Evolutionary conservation across 2,797 vertebrate genomes (phyloP).

Genomic region (Hafferia zeledoni): DNA sequence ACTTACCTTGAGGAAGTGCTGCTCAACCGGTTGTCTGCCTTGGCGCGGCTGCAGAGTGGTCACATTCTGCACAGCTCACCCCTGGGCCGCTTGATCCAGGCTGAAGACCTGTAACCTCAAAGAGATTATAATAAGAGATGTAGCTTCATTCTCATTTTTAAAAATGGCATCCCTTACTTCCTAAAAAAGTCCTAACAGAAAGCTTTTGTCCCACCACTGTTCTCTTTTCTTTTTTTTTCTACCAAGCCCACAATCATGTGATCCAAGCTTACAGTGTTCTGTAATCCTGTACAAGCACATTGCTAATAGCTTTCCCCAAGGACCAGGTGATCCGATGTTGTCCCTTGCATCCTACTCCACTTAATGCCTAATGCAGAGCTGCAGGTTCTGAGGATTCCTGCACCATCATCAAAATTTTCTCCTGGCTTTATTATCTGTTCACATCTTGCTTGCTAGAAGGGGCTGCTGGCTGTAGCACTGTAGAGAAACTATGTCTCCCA

Average conservation of each 20-base stretch:
- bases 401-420: not conserved
- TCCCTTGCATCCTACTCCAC: not conserved
- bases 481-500: not conserved
- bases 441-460: fast-evolving
- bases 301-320: not conserved
- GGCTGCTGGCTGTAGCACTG: not conserved
- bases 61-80: not conserved
- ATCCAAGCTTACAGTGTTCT: not conserved
- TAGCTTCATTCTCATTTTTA: not conserved
- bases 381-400: not conserved
- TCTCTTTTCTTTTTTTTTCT: not conserved
- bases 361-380: not conserved
- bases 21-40: not conserved
- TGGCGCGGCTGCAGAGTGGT: fast-evolving
- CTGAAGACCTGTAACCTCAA: not conserved
- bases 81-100: fast-evolving
- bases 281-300: not conserved
- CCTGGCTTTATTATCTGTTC: not conserved
- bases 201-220: not conserved
- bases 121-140: not conserved
- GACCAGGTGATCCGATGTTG: not conserved
- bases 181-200: not conserved
- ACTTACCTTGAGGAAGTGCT: not conserved
- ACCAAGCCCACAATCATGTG: fast-evolving
- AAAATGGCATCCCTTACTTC: not conserved